Evolutionary conservation across 1,140 invertebrate species (phyloP), one percentile per base, ranked within the genome.

Genomic region (Melipona quadrifasciata): DNA sequence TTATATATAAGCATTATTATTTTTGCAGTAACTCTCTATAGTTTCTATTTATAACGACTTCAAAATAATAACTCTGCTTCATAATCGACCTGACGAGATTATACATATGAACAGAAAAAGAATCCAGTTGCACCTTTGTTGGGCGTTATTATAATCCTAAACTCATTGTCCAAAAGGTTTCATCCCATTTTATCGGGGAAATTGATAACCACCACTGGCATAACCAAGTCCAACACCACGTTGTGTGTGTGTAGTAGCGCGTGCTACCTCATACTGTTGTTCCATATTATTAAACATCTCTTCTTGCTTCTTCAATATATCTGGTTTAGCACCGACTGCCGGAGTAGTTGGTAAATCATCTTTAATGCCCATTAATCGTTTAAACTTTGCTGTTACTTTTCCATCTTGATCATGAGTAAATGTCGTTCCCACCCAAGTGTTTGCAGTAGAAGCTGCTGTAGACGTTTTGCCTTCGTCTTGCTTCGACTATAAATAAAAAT

Each of bases 301-400:
- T 91, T 98, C 97, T 91, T 99, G 98, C 91, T 98, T 98, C 89
- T 97, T 97, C 27, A 97, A 93, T 21, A 96, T 96, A 86, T 97
- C 96, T 0, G 93, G 94, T 27, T 94, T 95, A 2, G 94, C 71
- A 61, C 94, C 92, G 6, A 93, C 88, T 47, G 94, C 71, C 47
- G 91, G 91, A 2, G 88, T 16, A 0, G 73, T 61, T 0, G 94
- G 91, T 80, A 87, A 92, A 94, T 95, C 96, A 34, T 96, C 96
- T 93, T 97, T 98, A 71, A 99, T 99, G 65, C 99, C 99, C 98
- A 99, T 99, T 17, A 99, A 95, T 86, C 98, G 96, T 94, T 98
- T 98, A 94, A 99, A 99, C 95, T 99, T 99, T n/a, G 97, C 98
- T 1, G 97, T 97, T 82, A 98, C 97, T 95, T 98, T 97, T 65